Conservation (phyloP, 2,888 invertebrate species). For the Dendrolimus houi region DNA sequence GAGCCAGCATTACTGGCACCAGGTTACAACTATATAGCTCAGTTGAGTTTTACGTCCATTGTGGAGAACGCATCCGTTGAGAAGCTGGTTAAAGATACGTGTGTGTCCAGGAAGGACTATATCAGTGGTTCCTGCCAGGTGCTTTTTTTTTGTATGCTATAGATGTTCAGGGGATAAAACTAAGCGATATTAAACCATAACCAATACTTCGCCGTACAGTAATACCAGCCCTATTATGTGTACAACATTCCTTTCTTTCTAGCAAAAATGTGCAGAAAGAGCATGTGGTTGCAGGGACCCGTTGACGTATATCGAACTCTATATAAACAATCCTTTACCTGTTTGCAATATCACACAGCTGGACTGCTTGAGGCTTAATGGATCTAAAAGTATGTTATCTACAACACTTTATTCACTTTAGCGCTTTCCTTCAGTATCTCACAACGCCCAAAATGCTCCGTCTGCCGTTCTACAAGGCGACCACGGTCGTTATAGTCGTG, state of each 20-base stretch:
- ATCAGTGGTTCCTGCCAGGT: conserved; percentile 30
- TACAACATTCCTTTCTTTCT: conserved; percentile 8
- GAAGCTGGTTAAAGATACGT: conserved; percentile 24
- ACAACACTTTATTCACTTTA: no score
- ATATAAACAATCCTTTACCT: conserved; percentile 12
- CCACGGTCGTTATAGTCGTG: no score
- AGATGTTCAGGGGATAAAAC: no score
- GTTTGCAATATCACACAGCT: conserved; percentile 30
- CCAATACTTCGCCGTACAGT: not conserved
- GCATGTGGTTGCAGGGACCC: conserved; percentile 51
- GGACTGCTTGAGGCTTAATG: conserved; percentile 18
- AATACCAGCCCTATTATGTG: not conserved
- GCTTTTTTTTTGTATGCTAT: no score
- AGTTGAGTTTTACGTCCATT: conserved; percentile 31
- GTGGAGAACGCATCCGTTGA: conserved; percentile 24
- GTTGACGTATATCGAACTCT: conserved; percentile 8
- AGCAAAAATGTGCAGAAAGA: conserved; percentile 43
- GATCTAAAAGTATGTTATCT: conserved; percentile 7
- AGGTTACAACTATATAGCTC: conserved; percentile 33
- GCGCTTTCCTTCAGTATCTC: no score
- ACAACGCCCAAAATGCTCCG: no score
- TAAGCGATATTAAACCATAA: no score
- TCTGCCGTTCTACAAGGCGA: no score
- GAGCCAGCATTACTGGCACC: conserved; percentile 25
- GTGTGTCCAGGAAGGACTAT: conserved; percentile 22